phyloP scores from a whole-genome alignment of 1,140 invertebrate genomes.

The Drosophila varians region DNA sequence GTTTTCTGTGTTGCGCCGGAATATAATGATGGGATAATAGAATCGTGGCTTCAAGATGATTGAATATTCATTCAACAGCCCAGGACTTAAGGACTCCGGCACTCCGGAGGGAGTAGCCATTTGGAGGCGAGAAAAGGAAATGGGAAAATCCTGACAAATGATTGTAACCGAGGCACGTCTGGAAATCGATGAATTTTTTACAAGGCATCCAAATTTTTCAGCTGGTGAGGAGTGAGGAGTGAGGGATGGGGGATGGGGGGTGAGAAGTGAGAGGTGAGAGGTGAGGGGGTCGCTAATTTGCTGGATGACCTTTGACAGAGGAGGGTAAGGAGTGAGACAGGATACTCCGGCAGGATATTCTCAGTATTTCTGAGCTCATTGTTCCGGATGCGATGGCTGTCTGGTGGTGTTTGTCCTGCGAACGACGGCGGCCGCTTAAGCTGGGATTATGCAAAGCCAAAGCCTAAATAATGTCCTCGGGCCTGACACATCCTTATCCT shows the following conservation, averaged over 20 bases:
- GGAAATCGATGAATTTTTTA: slow-evolving; percentile 60
- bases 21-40: slow-evolving; percentile 13
- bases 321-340: not conserved
- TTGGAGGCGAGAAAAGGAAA: not conserved
- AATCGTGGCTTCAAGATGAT: slow-evolving; percentile 7
- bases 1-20: not conserved
- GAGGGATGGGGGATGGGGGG: too few relatives aligned
- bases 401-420: slow-evolving; percentile 6
- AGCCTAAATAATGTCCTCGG: slow-evolving; percentile 59
- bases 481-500: slow-evolving; percentile 36
- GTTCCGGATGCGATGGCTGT: slow-evolving; percentile 28
- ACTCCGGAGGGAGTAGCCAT: not conserved
- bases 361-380: slow-evolving; percentile 23
- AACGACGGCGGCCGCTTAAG: not conserved
- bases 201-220: slow-evolving; percentile 32
- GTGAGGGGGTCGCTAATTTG: slow-evolving; percentile 39
- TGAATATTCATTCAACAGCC: slow-evolving; percentile 36
- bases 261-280: too few relatives aligned
- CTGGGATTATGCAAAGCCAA: slow-evolving; percentile 61
- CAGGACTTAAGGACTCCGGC: too few relatives aligned
- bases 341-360: not conserved
- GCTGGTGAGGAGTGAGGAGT: not conserved
- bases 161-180: not conserved
- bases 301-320: slow-evolving; percentile 1
- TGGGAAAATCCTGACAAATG: slow-evolving; percentile 17